A percentile compares a stretch with the other conserved stretches of the same genome.
These are phyloP conservation scores for Callithrix jacchus DNA, from an alignment of 2,113 vertebrate genomes.

Conservation along the genomic window DNA sequence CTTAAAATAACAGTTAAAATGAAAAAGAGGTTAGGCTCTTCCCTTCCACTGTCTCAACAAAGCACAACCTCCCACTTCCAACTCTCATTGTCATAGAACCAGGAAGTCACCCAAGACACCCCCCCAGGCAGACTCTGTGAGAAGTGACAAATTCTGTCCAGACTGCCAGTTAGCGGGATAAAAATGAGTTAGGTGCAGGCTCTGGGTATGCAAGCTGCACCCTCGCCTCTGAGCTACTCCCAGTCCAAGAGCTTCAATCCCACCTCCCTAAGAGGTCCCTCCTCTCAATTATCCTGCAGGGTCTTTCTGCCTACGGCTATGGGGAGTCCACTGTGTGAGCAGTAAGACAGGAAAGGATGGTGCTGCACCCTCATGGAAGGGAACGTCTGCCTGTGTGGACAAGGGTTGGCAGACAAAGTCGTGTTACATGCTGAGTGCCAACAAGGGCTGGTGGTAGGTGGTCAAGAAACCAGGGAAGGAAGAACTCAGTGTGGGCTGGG, in stretches of 20 bases:
- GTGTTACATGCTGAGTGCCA: background rate
- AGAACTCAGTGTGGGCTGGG: background rate
- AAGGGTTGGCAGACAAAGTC: background rate
- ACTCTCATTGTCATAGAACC: background rate
- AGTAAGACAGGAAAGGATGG: background rate
- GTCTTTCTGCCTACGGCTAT: background rate
- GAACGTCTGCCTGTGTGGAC: background rate
- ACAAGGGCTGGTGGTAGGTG: background rate
- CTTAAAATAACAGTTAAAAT: too few relatives aligned
- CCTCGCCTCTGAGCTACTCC: background rate
- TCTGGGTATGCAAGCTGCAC: background rate
- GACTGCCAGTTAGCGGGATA: background rate
- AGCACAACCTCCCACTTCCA: background rate
- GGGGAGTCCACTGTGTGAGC: too few relatives aligned
- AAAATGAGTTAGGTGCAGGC: background rate
- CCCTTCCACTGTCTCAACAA: background rate
- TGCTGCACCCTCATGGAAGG: background rate
- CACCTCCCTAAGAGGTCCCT: background rate
- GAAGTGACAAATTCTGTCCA: background rate
- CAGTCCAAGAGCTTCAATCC: background rate
- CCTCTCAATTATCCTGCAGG: background rate
- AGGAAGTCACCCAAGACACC: background rate
- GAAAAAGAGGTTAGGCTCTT: background rate
- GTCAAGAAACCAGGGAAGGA: background rate
- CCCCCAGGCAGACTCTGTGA: background rate